Conservation (phyloP, 2,888 invertebrate genomes). For the Epiblema foenella region DNA sequence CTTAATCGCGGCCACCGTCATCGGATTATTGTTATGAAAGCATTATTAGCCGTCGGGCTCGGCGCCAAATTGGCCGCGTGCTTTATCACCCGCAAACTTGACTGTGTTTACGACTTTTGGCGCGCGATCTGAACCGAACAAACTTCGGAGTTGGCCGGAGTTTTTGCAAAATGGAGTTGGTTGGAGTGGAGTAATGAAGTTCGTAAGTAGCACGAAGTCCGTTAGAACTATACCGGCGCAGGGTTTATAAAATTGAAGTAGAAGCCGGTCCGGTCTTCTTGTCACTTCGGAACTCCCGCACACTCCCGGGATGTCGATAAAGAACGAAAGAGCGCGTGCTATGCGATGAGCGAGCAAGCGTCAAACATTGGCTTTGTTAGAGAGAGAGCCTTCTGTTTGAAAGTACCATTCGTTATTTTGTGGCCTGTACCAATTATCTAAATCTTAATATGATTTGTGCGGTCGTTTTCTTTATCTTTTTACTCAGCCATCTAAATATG, state of each 20-base stretch:
- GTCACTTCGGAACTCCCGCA: too few species aligned
- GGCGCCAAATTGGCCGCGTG: slow-evolving; percentile 40
- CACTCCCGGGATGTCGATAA: too few species aligned
- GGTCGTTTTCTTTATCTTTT: too few species aligned
- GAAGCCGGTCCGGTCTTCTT: background rate
- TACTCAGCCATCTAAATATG: too few species aligned
- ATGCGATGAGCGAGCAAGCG: too few species aligned
- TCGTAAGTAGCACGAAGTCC: slow-evolving; percentile 1
- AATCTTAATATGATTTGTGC: too few species aligned
- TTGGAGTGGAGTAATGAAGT: slow-evolving; percentile 8
- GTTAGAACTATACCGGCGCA: background rate
- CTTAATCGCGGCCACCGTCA: slow-evolving; percentile 27
- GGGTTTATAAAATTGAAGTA: background rate
- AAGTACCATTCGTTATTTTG: too few species aligned
- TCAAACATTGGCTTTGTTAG: too few species aligned
- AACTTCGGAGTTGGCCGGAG: slow-evolving; percentile 26
- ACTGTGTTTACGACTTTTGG: slow-evolving; percentile 41
- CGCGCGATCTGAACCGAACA: slow-evolving; percentile 21
- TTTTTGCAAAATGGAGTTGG: slow-evolving; percentile 18
- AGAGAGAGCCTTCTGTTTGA: too few species aligned
- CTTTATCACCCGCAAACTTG: slow-evolving; percentile 37
- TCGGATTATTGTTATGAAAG: slow-evolving; percentile 33
- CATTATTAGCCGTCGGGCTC: slow-evolving; percentile 38
- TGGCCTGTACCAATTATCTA: too few species aligned
- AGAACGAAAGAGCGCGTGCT: too few species aligned